Percentiles rank a stretch among this genome's conserved stretches.
Conservation (phyloP, 2,888 invertebrate species). For the Drosophila mulleri region DNA sequence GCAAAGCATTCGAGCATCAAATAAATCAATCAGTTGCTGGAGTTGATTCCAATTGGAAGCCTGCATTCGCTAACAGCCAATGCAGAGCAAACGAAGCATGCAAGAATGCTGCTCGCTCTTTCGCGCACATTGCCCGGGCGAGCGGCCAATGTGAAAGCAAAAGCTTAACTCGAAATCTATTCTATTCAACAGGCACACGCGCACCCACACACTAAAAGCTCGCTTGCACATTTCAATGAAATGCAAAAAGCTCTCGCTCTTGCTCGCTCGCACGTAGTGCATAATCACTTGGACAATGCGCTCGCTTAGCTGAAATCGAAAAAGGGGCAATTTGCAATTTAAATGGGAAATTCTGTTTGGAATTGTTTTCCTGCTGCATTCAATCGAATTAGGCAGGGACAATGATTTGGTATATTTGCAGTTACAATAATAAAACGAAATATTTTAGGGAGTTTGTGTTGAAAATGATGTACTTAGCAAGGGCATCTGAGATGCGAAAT, state of each 20-base stretch:
- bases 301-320: background rate
- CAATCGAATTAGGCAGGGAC: background rate
- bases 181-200: background rate
- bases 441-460: background rate
- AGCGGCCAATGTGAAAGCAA: background rate
- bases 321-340: background rate
- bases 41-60: background rate
- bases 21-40: background rate
- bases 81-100: background rate
- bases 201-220: background rate
- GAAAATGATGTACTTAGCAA: background rate
- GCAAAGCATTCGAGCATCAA: background rate
- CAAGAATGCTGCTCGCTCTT: background rate
- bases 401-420: background rate
- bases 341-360: background rate
- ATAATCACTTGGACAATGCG: background rate
- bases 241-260: constrained; percentile 7
- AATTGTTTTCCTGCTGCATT: background rate
- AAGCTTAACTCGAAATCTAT: background rate
- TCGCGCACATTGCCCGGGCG: background rate
- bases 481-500: too few relatives aligned
- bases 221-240: background rate
- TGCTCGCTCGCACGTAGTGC: background rate
- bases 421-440: background rate
- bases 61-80: background rate